phyloP scores from a whole-genome alignment of 2,797 vertebrate species.

The Zalophus californianus region DNA sequence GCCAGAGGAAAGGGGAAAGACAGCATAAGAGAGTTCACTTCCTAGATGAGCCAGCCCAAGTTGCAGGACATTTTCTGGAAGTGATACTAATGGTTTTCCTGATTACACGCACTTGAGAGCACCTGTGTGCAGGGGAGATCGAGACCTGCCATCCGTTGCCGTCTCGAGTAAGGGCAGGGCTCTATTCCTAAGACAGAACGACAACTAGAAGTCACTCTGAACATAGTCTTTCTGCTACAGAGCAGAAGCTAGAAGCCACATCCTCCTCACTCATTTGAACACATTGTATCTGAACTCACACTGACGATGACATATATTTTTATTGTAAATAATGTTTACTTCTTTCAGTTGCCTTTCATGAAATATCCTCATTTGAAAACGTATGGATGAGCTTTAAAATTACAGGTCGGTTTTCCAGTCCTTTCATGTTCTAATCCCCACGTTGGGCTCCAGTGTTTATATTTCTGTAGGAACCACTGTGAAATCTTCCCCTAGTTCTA shows the following conservation, averaged over 20 bases:
- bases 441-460: background rate
- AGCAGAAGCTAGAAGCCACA: no score
- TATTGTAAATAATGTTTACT: background rate
- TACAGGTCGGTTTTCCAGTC: background rate
- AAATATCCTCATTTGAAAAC: background rate
- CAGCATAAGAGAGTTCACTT: background rate
- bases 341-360: no score
- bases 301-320: background rate
- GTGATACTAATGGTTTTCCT: background rate
- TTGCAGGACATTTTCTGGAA: background rate
- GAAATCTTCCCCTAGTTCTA: background rate
- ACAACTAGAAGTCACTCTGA: no score
- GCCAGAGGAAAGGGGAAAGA: background rate
- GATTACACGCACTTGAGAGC: background rate
- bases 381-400: background rate
- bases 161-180: background rate
- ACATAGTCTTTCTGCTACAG: background rate
- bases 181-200: background rate
- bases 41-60: background rate
- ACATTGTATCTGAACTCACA: background rate
- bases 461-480: background rate
- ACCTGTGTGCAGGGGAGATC: background rate
- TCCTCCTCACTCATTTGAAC: background rate
- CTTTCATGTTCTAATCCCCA: background rate
- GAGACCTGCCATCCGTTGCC: background rate